Percentiles rank a stretch among this genome's conserved stretches.
Conservation (phyloP, 2,797 vertebrate genomes). For the Anabacerthia variegaticeps region DNA sequence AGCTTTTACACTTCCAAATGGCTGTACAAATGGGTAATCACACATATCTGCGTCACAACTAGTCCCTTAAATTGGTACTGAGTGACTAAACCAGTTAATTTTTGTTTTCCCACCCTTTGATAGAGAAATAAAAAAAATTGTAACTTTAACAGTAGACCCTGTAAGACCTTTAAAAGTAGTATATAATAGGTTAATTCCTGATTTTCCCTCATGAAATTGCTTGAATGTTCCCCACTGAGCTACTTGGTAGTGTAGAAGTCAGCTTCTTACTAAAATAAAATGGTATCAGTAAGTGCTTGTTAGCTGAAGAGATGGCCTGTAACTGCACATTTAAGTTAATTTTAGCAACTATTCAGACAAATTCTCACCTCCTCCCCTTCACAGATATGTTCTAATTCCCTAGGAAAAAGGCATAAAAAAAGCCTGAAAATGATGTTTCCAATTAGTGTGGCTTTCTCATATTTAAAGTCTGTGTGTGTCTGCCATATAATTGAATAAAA, state of each 20-base stretch:
- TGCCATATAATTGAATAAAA: slow-evolving; percentile 42
- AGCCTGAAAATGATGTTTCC: slow-evolving; percentile 1
- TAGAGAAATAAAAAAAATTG: background rate
- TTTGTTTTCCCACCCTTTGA: background rate
- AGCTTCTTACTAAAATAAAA: slow-evolving; percentile 19
- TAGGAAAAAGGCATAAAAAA: background rate
- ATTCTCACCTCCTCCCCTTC: slow-evolving; percentile 39
- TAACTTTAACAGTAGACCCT: background rate
- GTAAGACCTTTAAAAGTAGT: background rate
- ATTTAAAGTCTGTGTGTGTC: slow-evolving; percentile 16
- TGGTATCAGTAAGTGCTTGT: slow-evolving; percentile 11
- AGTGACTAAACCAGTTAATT: background rate
- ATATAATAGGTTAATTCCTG: background rate
- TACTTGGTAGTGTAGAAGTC: background rate
- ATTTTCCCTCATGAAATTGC: background rate
- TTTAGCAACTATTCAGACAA: slow-evolving; percentile 52
- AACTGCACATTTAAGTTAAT: slow-evolving; percentile 48
- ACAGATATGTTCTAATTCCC: slow-evolving; percentile 31
- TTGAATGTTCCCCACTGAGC: background rate
- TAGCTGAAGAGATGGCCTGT: slow-evolving; percentile 36
- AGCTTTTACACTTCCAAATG: background rate
- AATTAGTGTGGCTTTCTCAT: slow-evolving; percentile 27
- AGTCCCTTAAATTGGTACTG: background rate
- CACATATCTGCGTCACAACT: background rate
- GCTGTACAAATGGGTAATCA: background rate